Evolutionary conservation across 2,113 vertebrate genomes (phyloP), one percentile per base, ranked within the genome.

Genomic region (Motacilla alba): DNA sequence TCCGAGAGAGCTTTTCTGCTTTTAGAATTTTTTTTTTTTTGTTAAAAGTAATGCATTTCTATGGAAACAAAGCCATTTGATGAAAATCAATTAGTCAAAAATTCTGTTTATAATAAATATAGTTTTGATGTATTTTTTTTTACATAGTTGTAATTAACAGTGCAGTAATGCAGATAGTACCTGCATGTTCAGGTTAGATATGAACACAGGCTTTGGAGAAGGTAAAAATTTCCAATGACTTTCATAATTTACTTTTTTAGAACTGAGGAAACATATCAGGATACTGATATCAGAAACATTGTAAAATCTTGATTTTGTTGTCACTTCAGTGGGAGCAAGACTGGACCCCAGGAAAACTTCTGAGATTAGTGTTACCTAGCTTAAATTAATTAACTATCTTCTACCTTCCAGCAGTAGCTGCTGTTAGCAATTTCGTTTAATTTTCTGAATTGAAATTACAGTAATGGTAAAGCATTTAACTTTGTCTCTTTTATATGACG

Each of bases 371-470:
- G n/a, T 89, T 93, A 95, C 75, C 19, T 58, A 66, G 63, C 24
- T 72, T 67, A 44, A 90, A 88, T 78, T 95, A 92, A 94, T 95
- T 90, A 95, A 77, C 43, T 12, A 5, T 74, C 21, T 83, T 90
- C 56, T 75, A 47, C 44, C 60, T 59, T 94, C 56, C 43, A 95
- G 75, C 67, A 88, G 56, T 77, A 83, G 47, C 55, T 95, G 41
- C 90, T 95, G 39, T 78, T 86, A 93, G 43, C 27, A 90, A 92
- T 80, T 72, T 83, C 4, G 33, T 93, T 93, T 92, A 30, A 44
- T 90, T 86, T 93, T 93, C 78, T 75, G 80, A 81, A 90, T 17
- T 81, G 64, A 89, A 95, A 96, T 93, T 86, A 90, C n/a, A 80
- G 52, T 86, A 93, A 74, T 63, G 49, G 13, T 88, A 67, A 95